Base-by-base conservation (phyloP, 2,888 invertebrate species). In the Eupithecia inturbata region DNA sequence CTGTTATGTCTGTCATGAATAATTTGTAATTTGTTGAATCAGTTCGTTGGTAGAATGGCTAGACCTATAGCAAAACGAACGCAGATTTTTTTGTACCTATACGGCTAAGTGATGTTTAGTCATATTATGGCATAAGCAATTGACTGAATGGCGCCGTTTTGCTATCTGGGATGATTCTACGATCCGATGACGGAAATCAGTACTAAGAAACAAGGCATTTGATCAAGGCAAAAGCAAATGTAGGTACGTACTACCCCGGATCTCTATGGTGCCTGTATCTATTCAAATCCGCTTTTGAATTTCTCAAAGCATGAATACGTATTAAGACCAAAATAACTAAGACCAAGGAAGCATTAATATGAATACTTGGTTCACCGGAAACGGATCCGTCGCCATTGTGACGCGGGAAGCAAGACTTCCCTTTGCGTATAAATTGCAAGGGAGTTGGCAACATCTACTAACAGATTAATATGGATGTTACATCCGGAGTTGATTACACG, bases 401-500 rank as follows among this genome's bases (percentile, higher is more conserved):
- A 91, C 85, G 85, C 87, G 90, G 94, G 93, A 92, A 92, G 89
- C 87, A 92, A 92, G 94, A 94, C 91, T 93, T 93, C 94, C 94
- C 88, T 81, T 82, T 70, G 79, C 85, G 84, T 78, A 91, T 92
- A 92, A 92, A 91, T 92, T 85, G 82, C 83, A 82, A 82, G 83
- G 78, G 81, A 81, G 84, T 88, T 91, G 91, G 91, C 91, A 89
- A 87, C 78, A 78, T 78, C 82, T 72, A 78, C 83, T 79, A 72
- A 72, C 70, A 70, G 71, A 70, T 75, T 73, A 71, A 71, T 74
- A 74, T 70, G 22, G 28, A 26, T 19, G 70, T 68, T 31, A 64
- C 45, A 49, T 45, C 57, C 57, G 64, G 57, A 60, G 70, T 49
- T 74, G 71, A 72, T 76, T 71, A 71, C 70, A 72, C 72, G 57